Conservation (phyloP, 2,113 vertebrate genomes). For the Pterophyllum scalare region DNA sequence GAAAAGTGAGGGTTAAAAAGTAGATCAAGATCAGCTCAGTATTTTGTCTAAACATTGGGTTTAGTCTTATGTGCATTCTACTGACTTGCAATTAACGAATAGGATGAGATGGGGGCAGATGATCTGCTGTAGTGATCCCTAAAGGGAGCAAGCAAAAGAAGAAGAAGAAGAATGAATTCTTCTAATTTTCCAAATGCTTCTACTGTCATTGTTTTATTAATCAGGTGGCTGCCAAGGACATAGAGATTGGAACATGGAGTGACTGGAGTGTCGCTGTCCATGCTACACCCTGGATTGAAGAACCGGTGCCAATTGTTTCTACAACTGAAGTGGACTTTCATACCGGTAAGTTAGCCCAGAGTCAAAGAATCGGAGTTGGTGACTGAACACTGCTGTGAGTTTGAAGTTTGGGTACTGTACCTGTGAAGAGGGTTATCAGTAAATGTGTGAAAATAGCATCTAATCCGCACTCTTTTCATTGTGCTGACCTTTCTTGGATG, state of each 20-base stretch:
- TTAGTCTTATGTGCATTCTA: background rate
- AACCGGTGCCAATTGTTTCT: conserved; percentile 83
- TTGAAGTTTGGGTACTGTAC: background rate
- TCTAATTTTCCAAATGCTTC: background rate
- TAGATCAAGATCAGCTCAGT: background rate
- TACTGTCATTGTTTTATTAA: background rate
- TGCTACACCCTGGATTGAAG: conserved; percentile 94
- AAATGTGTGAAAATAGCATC: too few species aligned
- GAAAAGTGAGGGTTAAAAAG: background rate
- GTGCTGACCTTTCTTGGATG: background rate
- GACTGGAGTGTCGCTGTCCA: conserved; percentile 97
- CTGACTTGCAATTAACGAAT: background rate
- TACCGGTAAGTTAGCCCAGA: conserved; percentile 56
- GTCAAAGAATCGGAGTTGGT: background rate
- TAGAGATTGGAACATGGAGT: conserved; percentile 96
- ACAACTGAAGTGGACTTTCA: conserved; percentile 84
- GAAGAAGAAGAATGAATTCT: background rate
- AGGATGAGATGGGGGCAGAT: background rate
- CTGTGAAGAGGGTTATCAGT: background rate
- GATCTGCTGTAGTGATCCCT: too few species aligned
- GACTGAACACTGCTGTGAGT: background rate
- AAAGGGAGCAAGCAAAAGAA: background rate
- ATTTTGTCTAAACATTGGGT: background rate
- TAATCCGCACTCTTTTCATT: background rate
- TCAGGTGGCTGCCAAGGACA: conserved; percentile 94